Conservation (phyloP, 2,888 invertebrate species). For the Drosophila trichaetosa region DNA sequence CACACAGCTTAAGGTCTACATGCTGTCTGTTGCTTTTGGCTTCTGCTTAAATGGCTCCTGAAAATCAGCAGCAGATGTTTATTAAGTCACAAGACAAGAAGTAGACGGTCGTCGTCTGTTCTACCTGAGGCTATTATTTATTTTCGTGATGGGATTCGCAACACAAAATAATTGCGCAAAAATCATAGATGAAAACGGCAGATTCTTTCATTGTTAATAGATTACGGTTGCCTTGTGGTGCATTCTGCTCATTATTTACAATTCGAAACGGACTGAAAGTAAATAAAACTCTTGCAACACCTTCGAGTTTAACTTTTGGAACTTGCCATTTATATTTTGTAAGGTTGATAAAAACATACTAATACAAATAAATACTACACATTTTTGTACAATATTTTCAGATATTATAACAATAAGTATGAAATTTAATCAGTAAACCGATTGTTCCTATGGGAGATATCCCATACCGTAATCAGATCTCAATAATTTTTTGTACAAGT, state of each 20-base stretch:
- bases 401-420: not conserved
- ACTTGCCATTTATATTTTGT: not conserved
- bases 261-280: not conserved
- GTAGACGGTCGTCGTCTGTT: not conserved
- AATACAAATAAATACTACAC: not conserved
- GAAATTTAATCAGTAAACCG: not conserved
- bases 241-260: not conserved
- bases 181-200: not conserved
- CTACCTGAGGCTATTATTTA: conserved; percentile 37
- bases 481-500: not conserved
- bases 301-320: not conserved
- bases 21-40: not conserved
- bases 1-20: conserved; percentile 6
- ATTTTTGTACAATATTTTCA: not conserved
- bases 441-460: not conserved
- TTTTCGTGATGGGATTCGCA: conserved; percentile 17
- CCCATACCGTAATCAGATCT: not conserved
- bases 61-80: conserved; percentile 48
- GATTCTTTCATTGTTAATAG: conserved; percentile 22
- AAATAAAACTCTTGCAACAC: not conserved
- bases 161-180: conserved; percentile 33
- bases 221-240: conserved; percentile 1
- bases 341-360: not conserved
- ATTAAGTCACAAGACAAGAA: conserved; percentile 18
- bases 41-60: not conserved